Percentiles rank a stretch among this genome's conserved stretches.
Conservation (phyloP, 2,797 vertebrate species). For the Trematomus bernacchii region DNA sequence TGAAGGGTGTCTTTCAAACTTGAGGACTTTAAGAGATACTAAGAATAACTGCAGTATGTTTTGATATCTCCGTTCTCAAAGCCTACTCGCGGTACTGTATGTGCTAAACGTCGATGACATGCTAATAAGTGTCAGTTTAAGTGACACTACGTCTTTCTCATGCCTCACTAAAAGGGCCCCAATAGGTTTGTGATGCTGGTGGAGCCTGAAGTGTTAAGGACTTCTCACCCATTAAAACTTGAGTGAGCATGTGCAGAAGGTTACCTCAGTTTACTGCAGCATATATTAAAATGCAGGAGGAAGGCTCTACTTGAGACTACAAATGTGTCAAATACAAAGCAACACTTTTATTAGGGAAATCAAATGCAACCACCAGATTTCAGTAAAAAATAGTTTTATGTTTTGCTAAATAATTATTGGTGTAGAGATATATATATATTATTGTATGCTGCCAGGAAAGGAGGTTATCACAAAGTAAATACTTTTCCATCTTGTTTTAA, state of each 20-base stretch:
- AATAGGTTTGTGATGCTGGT: constrained; percentile 5
- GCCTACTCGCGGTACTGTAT: neutral
- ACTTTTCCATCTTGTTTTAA: neutral
- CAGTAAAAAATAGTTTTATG: neutral
- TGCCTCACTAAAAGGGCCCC: constrained; percentile 5
- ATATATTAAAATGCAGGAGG: constrained; percentile 7
- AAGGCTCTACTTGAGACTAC: neutral
- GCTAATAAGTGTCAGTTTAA: constrained; percentile 14
- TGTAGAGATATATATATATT: neutral
- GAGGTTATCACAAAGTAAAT: neutral
- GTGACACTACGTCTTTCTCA: constrained; percentile 1
- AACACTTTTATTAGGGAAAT: neutral
- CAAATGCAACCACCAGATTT: neutral
- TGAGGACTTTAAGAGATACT: constrained; percentile 15
- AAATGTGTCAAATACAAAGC: constrained; percentile 18
- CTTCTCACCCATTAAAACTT: constrained; percentile 21
- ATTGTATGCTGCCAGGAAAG: neutral
- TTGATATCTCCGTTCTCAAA: constrained; percentile 12
- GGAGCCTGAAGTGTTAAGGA: constrained; percentile 25
- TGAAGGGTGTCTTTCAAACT: constrained; percentile 23
- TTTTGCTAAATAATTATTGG: neutral
- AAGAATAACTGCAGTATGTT: neutral
- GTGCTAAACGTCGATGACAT: constrained; percentile 7
- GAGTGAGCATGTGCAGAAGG: constrained; percentile 19
- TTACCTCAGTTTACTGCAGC: constrained; percentile 25